These are phyloP conservation scores for Latheticus oryzae DNA, from an alignment of 2,888 invertebrate species.

Conservation along the genomic window DNA sequence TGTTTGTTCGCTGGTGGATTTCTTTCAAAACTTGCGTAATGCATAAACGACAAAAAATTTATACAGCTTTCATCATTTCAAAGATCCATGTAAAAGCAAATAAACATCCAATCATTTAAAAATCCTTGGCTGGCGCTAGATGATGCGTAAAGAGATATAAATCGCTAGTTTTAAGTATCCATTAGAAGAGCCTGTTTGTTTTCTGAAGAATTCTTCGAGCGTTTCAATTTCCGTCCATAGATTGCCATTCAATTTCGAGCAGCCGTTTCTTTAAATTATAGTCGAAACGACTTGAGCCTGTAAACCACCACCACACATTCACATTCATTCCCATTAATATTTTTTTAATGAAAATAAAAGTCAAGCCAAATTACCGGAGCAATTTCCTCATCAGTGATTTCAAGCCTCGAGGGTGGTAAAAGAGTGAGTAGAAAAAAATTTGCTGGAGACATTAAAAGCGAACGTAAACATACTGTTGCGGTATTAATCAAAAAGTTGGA, in stretches of 20 bases:
- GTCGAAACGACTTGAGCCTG: slow-evolving; percentile 4
- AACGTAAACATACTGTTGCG: too few species aligned
- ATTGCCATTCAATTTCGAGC: slow-evolving; percentile 32
- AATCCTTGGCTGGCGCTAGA: slow-evolving; percentile 12
- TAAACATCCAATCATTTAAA: too few species aligned
- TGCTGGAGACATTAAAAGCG: too few species aligned
- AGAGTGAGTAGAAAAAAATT: too few species aligned
- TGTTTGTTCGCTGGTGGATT: slow-evolving; percentile 20
- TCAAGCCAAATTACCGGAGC: too few species aligned
- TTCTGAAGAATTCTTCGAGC: slow-evolving; percentile 34
- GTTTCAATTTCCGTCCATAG: slow-evolving; percentile 36
- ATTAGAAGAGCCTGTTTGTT: slow-evolving; percentile 31
- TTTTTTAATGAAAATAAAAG: too few species aligned
- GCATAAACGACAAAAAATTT: slow-evolving; percentile 1
- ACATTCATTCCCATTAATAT: background rate
- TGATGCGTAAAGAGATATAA: slow-evolving; percentile 32
- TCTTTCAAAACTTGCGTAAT: slow-evolving; percentile 11
- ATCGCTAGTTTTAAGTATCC: slow-evolving; percentile 33
- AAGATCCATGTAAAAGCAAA: too few species aligned
- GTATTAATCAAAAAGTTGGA: too few species aligned
- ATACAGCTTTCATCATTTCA: too few species aligned
- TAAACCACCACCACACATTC: background rate
- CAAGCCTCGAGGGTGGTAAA: too few species aligned
- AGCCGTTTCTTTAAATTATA: slow-evolving; percentile 35
- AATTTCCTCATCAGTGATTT: too few species aligned